Evolutionary conservation across 2,797 vertebrate genomes (phyloP).

Genomic region (Chelmon rostratus): DNA sequence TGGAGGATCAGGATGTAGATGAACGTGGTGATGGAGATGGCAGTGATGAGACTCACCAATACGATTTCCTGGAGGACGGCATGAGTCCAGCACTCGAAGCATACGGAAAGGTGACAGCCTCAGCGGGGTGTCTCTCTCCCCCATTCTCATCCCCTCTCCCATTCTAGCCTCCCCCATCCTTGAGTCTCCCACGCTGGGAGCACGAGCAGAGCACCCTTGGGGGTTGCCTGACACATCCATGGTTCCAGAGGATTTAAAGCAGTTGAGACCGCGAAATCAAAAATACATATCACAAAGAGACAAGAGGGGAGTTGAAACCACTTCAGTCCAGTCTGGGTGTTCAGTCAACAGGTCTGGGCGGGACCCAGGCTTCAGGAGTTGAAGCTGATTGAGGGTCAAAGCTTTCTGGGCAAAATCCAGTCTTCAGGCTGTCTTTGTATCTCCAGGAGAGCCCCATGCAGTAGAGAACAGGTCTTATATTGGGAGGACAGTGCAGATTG

Average conservation of each 20-base stretch:
- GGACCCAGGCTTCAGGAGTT: slow-evolving; percentile 24
- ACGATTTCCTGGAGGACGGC: slow-evolving; percentile 79
- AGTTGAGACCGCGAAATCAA: slow-evolving; percentile 31
- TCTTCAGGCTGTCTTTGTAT: slow-evolving; percentile 20
- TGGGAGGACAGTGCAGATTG: slow-evolving; percentile 40
- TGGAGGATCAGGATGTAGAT: background rate
- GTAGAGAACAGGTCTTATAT: slow-evolving; percentile 42
- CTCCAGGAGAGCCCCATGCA: slow-evolving; percentile 24
- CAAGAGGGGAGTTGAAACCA: slow-evolving; percentile 1
- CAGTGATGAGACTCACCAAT: slow-evolving; percentile 80
- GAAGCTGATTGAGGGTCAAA: slow-evolving; percentile 18
- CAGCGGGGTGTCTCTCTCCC: slow-evolving; percentile 76
- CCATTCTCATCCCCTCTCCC: slow-evolving; percentile 70
- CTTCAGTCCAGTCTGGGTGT: slow-evolving; percentile 23
- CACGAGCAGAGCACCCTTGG: slow-evolving; percentile 55
- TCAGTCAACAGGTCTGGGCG: slow-evolving; percentile 30
- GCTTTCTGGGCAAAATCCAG: slow-evolving; percentile 31
- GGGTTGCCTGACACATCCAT: slow-evolving; percentile 70
- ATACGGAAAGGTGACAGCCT: slow-evolving; percentile 85
- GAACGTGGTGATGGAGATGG: slow-evolving; percentile 8
- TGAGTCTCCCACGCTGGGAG: slow-evolving; percentile 59
- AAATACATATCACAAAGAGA: slow-evolving; percentile 22
- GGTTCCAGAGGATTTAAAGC: slow-evolving; percentile 28
- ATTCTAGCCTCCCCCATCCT: slow-evolving; percentile 62
- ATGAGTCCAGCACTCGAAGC: slow-evolving; percentile 84